phyloP scores from a whole-genome alignment of 2,888 invertebrate genomes.

The Pelosia muscerda region DNA sequence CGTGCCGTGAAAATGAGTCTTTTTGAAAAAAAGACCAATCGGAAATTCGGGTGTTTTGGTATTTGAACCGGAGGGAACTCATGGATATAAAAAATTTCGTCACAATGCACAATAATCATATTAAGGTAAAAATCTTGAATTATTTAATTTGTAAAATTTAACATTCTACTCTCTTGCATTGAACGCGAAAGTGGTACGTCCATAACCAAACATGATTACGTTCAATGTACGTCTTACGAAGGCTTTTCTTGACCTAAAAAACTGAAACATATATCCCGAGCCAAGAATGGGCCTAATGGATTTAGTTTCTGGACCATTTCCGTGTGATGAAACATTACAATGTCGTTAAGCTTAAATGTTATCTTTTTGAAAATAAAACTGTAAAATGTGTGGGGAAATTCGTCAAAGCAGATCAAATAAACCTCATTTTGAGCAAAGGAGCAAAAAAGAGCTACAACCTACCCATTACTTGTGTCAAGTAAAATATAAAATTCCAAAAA shows the following conservation, averaged over 20 bases:
- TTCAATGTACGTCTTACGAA: conserved; percentile 32
- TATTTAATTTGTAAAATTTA: background rate
- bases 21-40: no score
- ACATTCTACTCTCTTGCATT: background rate
- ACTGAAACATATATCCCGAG: conserved; percentile 39
- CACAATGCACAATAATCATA: no score
- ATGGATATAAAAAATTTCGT: no score
- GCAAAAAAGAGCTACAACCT: no score
- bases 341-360: background rate
- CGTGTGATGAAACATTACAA: conserved; percentile 19
- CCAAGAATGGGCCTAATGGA: conserved; percentile 44
- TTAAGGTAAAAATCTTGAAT: no score
- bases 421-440: background rate
- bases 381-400: no score
- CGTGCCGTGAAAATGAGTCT: no score
- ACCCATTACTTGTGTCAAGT: background rate
- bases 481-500: background rate
- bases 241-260: conserved; percentile 51
- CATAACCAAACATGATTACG: conserved; percentile 33
- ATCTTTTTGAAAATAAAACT: background rate
- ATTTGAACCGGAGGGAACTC: no score
- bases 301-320: conserved; percentile 37
- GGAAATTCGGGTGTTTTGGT: no score
- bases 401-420: background rate
- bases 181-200: conserved; percentile 21